Evolutionary conservation across 2,888 invertebrate species (phyloP).

Genomic region (Lithodes maja): DNA sequence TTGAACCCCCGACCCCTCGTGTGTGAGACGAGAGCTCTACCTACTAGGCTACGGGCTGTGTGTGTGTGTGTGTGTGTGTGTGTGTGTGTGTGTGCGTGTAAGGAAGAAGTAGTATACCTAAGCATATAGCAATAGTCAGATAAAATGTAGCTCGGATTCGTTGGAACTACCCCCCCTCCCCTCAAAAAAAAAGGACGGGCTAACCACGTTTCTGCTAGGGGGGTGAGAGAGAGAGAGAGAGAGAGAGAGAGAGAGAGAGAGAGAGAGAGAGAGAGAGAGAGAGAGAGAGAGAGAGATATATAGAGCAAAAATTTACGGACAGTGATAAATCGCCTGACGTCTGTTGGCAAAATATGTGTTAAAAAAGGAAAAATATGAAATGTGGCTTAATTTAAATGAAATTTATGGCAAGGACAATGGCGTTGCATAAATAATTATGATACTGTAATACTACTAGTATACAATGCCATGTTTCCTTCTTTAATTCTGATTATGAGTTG

Average conservation of each 20-base stretch:
- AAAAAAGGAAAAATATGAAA: too few species aligned
- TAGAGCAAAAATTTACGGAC: background rate
- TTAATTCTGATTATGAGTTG: too few species aligned
- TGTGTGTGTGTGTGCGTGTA: conserved; percentile 19
- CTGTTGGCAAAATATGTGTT: too few species aligned
- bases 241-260: conserved; percentile 8
- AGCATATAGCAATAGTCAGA: background rate
- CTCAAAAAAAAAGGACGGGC: background rate
- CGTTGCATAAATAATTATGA: too few species aligned
- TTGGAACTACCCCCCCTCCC: background rate
- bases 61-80: conserved; percentile 23
- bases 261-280: conserved; percentile 15
- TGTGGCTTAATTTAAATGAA: too few species aligned
- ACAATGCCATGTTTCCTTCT: too few species aligned
- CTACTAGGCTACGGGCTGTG: too few species aligned
- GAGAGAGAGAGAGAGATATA: conserved; percentile 1
- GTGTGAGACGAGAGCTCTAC: too few species aligned
- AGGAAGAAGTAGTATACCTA: background rate
- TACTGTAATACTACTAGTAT: too few species aligned
- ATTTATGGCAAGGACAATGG: too few species aligned
- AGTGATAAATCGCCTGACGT: background rate
- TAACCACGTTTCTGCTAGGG: background rate
- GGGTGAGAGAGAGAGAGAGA: background rate
- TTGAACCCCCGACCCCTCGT: too few species aligned
- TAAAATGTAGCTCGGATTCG: too few species aligned